Evolutionary conservation across 1,140 invertebrate species (phyloP), one percentile per base, ranked within the genome.

Genomic region (Lordiphosa clarofinis): DNA sequence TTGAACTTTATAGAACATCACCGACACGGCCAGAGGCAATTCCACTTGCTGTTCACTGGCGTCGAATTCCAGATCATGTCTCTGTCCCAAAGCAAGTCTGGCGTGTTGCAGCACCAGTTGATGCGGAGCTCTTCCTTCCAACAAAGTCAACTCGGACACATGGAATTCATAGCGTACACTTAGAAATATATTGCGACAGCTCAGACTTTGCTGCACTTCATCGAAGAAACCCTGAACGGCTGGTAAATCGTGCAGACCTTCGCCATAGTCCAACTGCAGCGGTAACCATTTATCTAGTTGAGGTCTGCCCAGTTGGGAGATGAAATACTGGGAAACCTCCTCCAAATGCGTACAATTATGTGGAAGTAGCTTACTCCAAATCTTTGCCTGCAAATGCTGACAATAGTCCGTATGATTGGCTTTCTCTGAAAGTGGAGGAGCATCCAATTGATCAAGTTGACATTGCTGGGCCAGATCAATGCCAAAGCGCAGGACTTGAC

Each of bases 31-130:
- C 4, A 89, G 33, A 0, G 87, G 87, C 11, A 89, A 21, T 7
- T 66, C 61, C 24, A 88, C 42, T 3, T 53, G 50, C 64, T 79
- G 73, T 9, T 87, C 75, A 9, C 31, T 43, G 7, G 56, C 48
- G 36, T 82, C 71, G 47, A 89, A 79, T 42, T 79, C 72, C 46
- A 89, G 62, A 58, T 89, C 86, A 31, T 82, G 67, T 7, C 86
- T 49, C 10, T 74, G 69, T 0, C 82, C 87, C 36, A 89, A 35
- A 0, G 73, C 48, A 7, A 86, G 8, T 0, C 55, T 47, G 1
- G 67, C 84, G 35, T 73, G 60, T 15, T 78, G 59, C 13, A 89
- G 6, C 1, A 88, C 43, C 8, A 44, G 47, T 13, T 89, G 87
- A 52, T 79, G 61, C 0, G 62, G 50, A 2, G 60, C 52, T 3